Evolutionary conservation across 92 coral and sea anemone species (phyloP).

Genomic region (Pocillopora grandis): DNA sequence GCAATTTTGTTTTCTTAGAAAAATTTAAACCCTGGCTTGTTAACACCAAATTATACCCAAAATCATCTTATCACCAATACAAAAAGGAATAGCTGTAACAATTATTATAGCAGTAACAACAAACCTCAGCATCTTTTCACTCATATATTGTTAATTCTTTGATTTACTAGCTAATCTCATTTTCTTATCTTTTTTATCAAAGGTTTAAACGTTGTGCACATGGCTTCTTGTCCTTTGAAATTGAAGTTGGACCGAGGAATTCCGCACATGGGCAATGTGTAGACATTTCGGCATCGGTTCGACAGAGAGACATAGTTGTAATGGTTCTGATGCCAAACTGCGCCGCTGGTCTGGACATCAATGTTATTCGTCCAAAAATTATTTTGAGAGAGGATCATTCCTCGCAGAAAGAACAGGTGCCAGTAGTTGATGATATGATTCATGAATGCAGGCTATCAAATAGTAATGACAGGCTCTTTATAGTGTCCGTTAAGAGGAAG

Average conservation of each 20-base stretch:
- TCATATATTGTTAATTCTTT: background rate
- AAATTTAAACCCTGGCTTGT: too few species aligned
- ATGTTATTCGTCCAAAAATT: background rate
- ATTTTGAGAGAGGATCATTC: background rate
- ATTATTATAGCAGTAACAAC: background rate
- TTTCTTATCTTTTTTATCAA: background rate
- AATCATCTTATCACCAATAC: too few species aligned
- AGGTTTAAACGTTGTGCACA: constrained; percentile 33
- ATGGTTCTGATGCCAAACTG: constrained; percentile 30
- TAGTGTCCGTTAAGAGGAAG: too few species aligned
- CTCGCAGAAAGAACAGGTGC: background rate
- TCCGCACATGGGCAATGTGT: constrained; percentile 23
- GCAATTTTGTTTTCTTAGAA: too few species aligned
- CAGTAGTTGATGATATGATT: background rate
- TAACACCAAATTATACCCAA: too few species aligned
- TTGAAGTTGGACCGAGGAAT: background rate
- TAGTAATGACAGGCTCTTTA: too few species aligned
- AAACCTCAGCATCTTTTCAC: background rate
- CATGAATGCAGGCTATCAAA: too few species aligned
- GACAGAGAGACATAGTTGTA: background rate
- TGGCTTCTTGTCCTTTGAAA: constrained; percentile 20
- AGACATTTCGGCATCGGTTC: background rate
- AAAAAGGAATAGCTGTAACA: too few species aligned
- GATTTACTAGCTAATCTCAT: background rate
- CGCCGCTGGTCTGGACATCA: constrained; percentile 11